Conservation (phyloP, 2,797 vertebrate species). For the Psittacula derbiana region DNA sequence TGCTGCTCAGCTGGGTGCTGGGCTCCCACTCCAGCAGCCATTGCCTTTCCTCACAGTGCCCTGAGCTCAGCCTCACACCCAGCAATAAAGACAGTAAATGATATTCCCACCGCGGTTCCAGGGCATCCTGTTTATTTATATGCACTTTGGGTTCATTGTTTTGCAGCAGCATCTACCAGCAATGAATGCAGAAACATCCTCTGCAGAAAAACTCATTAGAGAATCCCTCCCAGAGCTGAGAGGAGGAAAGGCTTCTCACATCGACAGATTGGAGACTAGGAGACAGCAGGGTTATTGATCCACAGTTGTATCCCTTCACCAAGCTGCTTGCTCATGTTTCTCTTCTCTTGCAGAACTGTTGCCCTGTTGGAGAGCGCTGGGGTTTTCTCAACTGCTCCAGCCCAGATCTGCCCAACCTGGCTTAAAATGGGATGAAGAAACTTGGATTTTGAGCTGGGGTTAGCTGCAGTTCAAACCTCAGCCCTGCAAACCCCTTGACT, state of each 20-base stretch:
- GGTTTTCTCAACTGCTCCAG: not conserved
- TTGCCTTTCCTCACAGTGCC: not conserved
- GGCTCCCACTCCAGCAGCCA: not conserved
- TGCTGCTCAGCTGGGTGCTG: not conserved
- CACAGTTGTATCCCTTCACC: not conserved
- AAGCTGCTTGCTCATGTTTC: not conserved
- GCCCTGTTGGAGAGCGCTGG: not conserved
- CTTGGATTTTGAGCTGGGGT: not conserved
- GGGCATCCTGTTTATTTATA: constrained; percentile 2
- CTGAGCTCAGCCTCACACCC: not conserved
- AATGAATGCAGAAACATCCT: not conserved
- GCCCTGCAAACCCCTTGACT: not conserved
- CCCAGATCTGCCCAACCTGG: not conserved
- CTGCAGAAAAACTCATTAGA: not conserved
- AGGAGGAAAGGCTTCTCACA: not conserved
- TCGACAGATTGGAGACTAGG: not conserved
- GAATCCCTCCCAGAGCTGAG: not conserved
- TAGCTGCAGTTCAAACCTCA: constrained; percentile 38
- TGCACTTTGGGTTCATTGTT: not conserved
- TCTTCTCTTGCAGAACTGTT: not conserved
- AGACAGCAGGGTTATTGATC: not conserved
- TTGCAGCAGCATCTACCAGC: not conserved
- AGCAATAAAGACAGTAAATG: not conserved
- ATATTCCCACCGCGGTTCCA: not conserved
- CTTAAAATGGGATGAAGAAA: not conserved